Conservation (phyloP, 2,113 vertebrate species). For the Psettodes erumei region DNA sequence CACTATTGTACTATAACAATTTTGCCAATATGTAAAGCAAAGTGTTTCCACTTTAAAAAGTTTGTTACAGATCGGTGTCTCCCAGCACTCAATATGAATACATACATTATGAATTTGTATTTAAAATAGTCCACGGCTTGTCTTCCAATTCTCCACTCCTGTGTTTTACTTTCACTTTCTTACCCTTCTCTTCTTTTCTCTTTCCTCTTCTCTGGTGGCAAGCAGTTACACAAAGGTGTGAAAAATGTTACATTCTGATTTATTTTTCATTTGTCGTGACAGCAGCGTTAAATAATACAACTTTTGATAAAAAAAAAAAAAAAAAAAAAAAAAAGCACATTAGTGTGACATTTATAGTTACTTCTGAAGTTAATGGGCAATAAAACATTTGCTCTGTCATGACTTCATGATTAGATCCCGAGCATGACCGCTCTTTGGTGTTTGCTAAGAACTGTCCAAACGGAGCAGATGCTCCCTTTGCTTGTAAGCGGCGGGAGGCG, state of each 20-base stretch:
- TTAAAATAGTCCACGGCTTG: too few species aligned
- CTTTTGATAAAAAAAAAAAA: too few species aligned
- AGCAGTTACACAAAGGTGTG: not conserved
- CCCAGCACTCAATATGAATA: too few species aligned
- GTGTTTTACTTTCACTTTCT: not conserved
- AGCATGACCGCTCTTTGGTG: not conserved
- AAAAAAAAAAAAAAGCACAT: too few species aligned
- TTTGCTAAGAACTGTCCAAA: not conserved
- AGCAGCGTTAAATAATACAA: not conserved
- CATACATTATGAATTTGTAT: too few species aligned
- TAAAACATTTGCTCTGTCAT: not conserved
- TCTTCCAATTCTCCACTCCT: too few species aligned
- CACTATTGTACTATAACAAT: too few species aligned
- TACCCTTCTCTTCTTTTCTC: too few species aligned
- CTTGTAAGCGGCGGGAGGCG: not conserved
- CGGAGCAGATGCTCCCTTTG: not conserved
- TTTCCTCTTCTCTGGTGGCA: not conserved
- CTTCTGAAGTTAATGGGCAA: not conserved
- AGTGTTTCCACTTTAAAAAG: too few species aligned
- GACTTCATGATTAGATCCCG: not conserved
- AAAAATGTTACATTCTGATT: not conserved
- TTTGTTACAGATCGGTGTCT: too few species aligned
- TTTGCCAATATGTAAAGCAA: too few species aligned
- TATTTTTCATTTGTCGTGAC: not conserved
- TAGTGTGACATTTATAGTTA: not conserved